Base-by-base conservation (phyloP, 2,113 vertebrate genomes). In the Corynorhinus townsendii region DNA sequence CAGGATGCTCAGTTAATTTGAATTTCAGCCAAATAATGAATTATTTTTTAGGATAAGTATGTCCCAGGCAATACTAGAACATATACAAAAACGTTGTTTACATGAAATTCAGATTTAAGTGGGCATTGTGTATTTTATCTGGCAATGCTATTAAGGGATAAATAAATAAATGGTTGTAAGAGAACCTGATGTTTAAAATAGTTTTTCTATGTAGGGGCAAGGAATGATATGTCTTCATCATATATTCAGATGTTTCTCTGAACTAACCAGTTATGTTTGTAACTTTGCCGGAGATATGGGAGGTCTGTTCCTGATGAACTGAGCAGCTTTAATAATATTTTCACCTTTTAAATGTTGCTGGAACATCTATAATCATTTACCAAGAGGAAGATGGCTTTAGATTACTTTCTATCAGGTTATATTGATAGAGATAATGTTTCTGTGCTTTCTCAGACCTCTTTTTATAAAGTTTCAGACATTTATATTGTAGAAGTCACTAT, bases 71-170 rank as follows among this genome's bases (percentile, higher is more conserved):
- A 91, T 40, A 93, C 3, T 92, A 28, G 16, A 45, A 43, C 16
- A 38, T 35, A 38, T 14, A 26, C 11, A 76, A 72, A 93, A 89
- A 72, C 8, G 33, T 79, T 84, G 33, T 90, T 90, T 45, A 56
- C 81, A 71, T 93, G 35, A 88, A 84, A 64, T 96, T 87, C 47
- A 69, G 52, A 76, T 83, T 84, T 84, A 77, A 69, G 17, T 90
- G 16, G 24, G 11, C 4, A 30, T 73, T 26, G 20, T 62, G 5
- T 56, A 84, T 84, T 94, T 91, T 86, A 62, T 38, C 40, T 85
- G 71, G 2, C 12, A 82, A 5, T 40, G 9, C 52, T 73, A 40
- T 62, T 69, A 28, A 45, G 35, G 7, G 20, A 76, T 91, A 84
- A 66, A 59, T 79, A 94, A 62, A 45, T 38, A 73, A 87, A 52